phyloP scores from a whole-genome alignment of 2,113 vertebrate species.

The Eira barbara region DNA sequence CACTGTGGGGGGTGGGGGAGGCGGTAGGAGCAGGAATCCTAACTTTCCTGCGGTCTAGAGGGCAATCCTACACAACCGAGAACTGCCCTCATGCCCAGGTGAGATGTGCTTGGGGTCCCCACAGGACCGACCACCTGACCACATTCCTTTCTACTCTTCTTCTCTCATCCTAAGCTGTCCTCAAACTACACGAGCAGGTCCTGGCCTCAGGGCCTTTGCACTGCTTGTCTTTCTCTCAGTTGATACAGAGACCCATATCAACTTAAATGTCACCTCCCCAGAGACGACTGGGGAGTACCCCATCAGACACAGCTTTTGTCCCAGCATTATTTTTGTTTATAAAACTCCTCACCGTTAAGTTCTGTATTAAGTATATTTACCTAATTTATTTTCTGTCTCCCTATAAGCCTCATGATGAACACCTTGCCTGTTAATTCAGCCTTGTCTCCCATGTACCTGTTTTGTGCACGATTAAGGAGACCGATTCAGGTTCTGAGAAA shows the following conservation, averaged over 20 bases:
- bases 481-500: background rate
- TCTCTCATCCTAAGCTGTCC: background rate
- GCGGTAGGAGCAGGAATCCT: background rate
- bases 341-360: background rate
- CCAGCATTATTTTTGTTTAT: background rate
- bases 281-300: background rate
- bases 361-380: background rate
- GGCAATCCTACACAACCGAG: background rate
- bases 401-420: background rate
- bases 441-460: background rate
- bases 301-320: background rate
- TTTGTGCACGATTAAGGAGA: background rate
- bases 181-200: background rate
- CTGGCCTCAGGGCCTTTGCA: background rate
- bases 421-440: background rate
- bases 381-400: background rate
- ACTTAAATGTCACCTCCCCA: background rate
- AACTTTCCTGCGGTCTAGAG: background rate
- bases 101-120: background rate
- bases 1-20: too few relatives aligned
- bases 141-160: too few relatives aligned
- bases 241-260: too few relatives aligned
- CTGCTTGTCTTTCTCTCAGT: background rate
- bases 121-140: background rate
- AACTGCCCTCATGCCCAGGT: background rate